These are phyloP conservation scores for Diachasma alloeum DNA, from an alignment of 1,140 invertebrate species.

Conservation along the genomic window DNA sequence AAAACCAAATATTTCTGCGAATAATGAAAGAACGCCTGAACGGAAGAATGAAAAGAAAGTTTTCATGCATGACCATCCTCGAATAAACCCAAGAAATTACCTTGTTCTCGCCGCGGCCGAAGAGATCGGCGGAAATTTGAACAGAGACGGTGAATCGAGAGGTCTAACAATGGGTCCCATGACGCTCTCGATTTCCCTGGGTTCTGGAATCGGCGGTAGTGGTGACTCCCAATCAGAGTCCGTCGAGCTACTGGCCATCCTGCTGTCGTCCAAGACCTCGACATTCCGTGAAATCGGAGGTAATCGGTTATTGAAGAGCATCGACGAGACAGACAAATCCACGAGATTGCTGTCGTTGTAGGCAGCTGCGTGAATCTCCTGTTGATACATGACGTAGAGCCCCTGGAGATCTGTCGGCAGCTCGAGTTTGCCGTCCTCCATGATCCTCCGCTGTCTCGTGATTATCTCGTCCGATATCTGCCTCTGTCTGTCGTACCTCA, in stretches of 20 bases:
- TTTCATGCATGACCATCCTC: no score
- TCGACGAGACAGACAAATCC: slow-evolving; percentile 42
- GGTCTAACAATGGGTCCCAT: slow-evolving; percentile 54
- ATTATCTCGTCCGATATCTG: slow-evolving; percentile 92
- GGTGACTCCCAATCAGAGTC: slow-evolving; percentile 56
- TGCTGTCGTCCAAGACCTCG: slow-evolving; percentile 46
- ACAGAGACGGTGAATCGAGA: slow-evolving; percentile 46
- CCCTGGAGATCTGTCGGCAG: slow-evolving; percentile 83
- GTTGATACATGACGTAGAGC: slow-evolving; percentile 85
- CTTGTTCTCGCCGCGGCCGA: slow-evolving; percentile 18
- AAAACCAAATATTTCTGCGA: no score
- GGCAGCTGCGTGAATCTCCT: slow-evolving; percentile 81
- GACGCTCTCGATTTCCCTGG: slow-evolving; percentile 45
- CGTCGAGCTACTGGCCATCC: slow-evolving; percentile 51
- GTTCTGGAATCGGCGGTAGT: slow-evolving; percentile 52
- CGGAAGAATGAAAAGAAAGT: no score
- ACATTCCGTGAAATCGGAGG: slow-evolving; percentile 51
- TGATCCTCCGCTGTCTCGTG: slow-evolving; percentile 82
- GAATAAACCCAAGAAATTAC: background rate
- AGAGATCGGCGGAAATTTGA: slow-evolving; percentile 52
- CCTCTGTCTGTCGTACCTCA: slow-evolving; percentile 84
- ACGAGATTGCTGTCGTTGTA: slow-evolving; percentile 69
- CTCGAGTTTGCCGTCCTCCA: slow-evolving; percentile 77
- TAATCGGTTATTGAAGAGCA: slow-evolving; percentile 46
- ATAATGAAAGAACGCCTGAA: no score